A percentile compares a stretch with the other conserved stretches of the same genome.
These are phyloP conservation scores for Echiichthys vipera DNA, from an alignment of 2,797 vertebrate species.

Conservation along the genomic window DNA sequence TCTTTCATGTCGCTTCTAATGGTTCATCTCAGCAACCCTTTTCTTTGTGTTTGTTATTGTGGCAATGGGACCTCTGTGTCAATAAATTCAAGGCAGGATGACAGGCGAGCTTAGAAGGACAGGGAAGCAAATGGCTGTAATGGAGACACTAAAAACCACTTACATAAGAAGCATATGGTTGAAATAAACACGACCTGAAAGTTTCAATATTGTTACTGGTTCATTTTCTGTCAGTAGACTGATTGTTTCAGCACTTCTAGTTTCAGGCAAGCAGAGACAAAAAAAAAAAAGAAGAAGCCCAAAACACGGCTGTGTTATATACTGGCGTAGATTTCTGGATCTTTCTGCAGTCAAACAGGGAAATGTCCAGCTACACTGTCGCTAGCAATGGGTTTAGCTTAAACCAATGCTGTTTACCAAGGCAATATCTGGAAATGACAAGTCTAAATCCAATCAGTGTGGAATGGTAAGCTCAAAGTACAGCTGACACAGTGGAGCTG, in stretches of 20 bases:
- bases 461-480: neutral
- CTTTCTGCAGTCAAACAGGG: neutral
- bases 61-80: neutral
- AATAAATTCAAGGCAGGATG: neutral
- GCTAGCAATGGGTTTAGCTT: neutral
- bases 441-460: neutral
- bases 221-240: neutral
- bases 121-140: neutral
- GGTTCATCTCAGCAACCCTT: neutral
- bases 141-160: neutral
- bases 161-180: neutral
- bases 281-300: too few relatives aligned
- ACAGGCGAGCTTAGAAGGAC: neutral
- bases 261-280: neutral
- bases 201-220: neutral
- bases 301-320: neutral
- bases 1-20: conserved; percentile 15
- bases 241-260: neutral
- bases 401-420: neutral
- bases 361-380: neutral
- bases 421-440: too few relatives aligned
- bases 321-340: neutral
- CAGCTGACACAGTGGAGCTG: neutral
- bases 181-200: neutral
- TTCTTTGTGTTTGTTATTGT: neutral